A percentile compares a stretch with the other conserved stretches of the same genome.
These are phyloP conservation scores for Muntiacus reevesi DNA, from an alignment of 2,113 vertebrate species.

Conservation along the genomic window DNA sequence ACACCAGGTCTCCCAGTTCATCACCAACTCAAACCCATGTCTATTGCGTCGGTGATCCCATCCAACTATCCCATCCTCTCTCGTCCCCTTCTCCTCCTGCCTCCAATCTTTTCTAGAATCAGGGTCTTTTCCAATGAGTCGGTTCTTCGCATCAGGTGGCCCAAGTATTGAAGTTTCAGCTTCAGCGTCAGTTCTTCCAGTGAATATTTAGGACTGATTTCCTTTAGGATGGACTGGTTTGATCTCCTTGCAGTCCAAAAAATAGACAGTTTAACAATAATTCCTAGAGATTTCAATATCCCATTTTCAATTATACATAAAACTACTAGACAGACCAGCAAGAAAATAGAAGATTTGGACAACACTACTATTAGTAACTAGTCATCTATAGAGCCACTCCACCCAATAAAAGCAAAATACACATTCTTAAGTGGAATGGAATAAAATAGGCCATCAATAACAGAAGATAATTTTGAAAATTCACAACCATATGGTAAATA, in stretches of 20 bases:
- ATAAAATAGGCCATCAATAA: neutral
- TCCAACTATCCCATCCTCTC: neutral
- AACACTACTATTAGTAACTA: neutral
- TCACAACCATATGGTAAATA: neutral
- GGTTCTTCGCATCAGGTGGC: neutral
- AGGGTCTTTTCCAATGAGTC: neutral
- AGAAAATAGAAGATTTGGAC: neutral
- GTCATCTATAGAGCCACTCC: neutral
- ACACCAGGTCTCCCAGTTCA: neutral
- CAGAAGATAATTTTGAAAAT: neutral
- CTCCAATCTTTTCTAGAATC: neutral
- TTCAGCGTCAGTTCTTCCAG: neutral
- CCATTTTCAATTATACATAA: neutral
- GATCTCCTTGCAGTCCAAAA: neutral
- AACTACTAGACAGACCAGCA: neutral
- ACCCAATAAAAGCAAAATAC: neutral
- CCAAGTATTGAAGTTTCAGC: neutral
- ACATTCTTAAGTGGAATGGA: neutral
- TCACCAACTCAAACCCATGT: neutral
- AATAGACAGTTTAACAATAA: neutral
- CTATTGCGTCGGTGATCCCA: accelerated
- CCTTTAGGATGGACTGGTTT: neutral
- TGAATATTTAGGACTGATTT: neutral
- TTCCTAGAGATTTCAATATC: neutral
- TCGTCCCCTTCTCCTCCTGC: neutral